A percentile compares a stretch with the other conserved stretches of the same genome.
These are phyloP conservation scores for Atta cephalotes DNA, from an alignment of 1,140 invertebrate genomes.

Conservation along the genomic window DNA sequence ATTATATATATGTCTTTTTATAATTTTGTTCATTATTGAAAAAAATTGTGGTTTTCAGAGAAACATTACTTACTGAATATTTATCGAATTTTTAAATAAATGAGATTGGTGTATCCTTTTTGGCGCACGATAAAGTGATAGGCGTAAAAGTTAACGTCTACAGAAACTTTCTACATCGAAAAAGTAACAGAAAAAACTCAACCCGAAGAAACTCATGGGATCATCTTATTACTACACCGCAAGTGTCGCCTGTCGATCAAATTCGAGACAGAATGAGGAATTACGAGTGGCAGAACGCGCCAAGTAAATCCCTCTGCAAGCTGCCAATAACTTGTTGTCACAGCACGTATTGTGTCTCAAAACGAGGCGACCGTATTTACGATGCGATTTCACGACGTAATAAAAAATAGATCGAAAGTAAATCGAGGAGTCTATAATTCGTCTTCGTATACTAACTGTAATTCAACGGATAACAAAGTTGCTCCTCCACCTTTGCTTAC, in stretches of 20 bases:
- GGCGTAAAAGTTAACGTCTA: conserved; percentile 42
- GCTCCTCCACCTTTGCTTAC: background rate
- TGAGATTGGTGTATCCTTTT: background rate
- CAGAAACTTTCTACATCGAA: conserved; percentile 32
- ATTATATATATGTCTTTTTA: too few species aligned
- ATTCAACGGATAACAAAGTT: conserved; percentile 4
- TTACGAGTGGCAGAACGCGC: conserved; percentile 58
- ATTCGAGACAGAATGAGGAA: conserved; percentile 52
- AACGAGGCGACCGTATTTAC: conserved; percentile 55
- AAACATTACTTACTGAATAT: too few species aligned
- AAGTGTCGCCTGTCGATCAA: conserved; percentile 59
- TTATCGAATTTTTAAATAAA: background rate
- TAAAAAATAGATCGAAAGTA: conserved; percentile 46
- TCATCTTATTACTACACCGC: conserved; percentile 55
- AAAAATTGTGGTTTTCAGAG: too few species aligned
- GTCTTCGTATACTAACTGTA: conserved; percentile 9
- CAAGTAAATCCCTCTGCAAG: conserved; percentile 52
- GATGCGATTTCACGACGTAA: conserved; percentile 54
- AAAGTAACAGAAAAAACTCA: conserved; percentile 42
- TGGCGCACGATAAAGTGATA: background rate
- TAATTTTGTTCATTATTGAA: too few species aligned
- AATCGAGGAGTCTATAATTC: conserved; percentile 46
- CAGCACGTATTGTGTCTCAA: conserved; percentile 57
- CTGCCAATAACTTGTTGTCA: conserved; percentile 63
- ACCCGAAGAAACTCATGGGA: conserved; percentile 11